phyloP scores from a whole-genome alignment of 2,797 vertebrate species.

The Iguana delicatissima region DNA sequence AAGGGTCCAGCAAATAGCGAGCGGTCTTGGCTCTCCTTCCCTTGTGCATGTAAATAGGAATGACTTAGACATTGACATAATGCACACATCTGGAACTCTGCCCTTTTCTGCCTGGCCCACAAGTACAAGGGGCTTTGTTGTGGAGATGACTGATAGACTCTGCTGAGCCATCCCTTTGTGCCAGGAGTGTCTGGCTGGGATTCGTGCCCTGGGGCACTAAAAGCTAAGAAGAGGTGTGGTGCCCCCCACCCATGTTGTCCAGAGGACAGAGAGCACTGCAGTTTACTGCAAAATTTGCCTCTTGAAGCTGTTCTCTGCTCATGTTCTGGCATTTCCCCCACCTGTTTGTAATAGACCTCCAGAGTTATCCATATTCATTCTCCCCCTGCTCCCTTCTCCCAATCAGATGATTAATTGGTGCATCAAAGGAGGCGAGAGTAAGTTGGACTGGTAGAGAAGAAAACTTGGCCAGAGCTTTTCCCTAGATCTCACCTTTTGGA shows the following conservation, averaged over 20 bases:
- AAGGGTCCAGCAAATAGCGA: neutral
- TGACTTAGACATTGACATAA: neutral
- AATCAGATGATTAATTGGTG: neutral
- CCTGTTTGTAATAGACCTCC: neutral
- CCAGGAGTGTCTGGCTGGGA: neutral
- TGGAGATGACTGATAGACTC: neutral
- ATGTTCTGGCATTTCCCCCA: slow-evolving; percentile 15
- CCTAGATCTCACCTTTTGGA: neutral
- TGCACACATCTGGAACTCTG: neutral
- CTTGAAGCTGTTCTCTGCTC: neutral
- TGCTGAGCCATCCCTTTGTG: neutral
- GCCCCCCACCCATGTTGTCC: neutral
- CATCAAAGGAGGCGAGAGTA: neutral
- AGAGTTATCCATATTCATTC: neutral
- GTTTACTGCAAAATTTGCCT: neutral
- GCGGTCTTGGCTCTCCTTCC: neutral
- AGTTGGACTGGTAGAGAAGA: neutral
- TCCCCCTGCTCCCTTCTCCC: neutral
- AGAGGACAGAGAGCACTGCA: neutral
- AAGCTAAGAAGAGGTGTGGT: neutral
- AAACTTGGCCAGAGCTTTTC: neutral
- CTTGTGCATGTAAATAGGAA: slow-evolving; percentile 12
- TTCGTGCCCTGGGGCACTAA: neutral
- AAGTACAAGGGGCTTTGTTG: slow-evolving; percentile 25
- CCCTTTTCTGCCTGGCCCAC: neutral